phyloP scores from a whole-genome alignment of 2,113 vertebrate species.

The Rhynchomys soricoides region DNA sequence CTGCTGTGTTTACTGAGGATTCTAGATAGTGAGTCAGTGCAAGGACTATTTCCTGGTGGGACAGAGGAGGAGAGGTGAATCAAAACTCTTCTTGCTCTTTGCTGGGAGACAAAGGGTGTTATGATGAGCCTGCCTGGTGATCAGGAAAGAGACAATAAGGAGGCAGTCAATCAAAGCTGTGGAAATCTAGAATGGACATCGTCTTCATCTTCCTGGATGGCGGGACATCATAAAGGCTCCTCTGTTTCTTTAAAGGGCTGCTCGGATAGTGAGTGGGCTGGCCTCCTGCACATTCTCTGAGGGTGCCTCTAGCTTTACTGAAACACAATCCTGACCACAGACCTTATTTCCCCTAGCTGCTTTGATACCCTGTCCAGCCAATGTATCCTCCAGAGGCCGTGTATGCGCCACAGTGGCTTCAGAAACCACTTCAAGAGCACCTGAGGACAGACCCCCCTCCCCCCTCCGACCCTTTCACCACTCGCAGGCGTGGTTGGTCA shows the following conservation, averaged over 20 bases:
- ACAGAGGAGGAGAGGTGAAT: not conserved
- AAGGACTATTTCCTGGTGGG: not conserved
- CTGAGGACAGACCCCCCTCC: constrained; percentile 83
- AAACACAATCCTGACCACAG: constrained; percentile 70
- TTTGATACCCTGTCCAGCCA: constrained; percentile 68
- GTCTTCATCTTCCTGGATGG: constrained; percentile 2
- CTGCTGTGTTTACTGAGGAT: not conserved
- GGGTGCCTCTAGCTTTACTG: constrained; percentile 58
- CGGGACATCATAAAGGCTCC: constrained; percentile 59
- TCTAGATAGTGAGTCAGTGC: not conserved
- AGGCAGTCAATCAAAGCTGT: constrained; percentile 63
- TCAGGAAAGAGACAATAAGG: not conserved
- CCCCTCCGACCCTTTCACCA: not conserved
- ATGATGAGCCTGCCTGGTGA: not conserved
- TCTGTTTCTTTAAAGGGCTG: constrained; percentile 70
- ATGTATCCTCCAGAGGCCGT: constrained; percentile 36
- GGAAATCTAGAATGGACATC: constrained; percentile 61
- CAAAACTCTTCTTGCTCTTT: constrained; percentile 3
- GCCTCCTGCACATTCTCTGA: not conserved
- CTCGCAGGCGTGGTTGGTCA: constrained; percentile 77
- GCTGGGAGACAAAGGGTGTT: not conserved
- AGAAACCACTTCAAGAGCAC: constrained; percentile 79
- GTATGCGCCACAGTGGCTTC: constrained; percentile 52
- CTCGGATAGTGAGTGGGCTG: not conserved
- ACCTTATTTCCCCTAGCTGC: not conserved